Base-by-base conservation (phyloP, 2,113 vertebrate species). In the Prunella himalayana region DNA sequence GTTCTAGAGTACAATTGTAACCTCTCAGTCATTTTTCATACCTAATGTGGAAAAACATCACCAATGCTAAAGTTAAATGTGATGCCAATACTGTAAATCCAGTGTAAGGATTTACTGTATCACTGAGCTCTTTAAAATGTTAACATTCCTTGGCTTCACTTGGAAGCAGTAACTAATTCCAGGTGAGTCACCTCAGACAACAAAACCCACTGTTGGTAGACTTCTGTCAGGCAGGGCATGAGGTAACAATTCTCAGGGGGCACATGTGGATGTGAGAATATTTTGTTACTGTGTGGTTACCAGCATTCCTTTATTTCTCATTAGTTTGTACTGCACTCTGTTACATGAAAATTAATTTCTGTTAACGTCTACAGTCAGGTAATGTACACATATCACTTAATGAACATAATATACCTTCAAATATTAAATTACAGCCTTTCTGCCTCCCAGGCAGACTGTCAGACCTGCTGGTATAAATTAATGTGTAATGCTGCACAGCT, bases 171-270 rank as follows among this genome's bases (percentile, higher is more conserved):
- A 94, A 92, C 37, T 88, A 78, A 84, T 84, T 94, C 91, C 93
- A 94, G 80, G 80, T 94, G 90, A 94, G 84, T 85, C 65, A 53
- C 63, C 54, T 92, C 73, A 76, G 78, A 94, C 76, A 94, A 50
- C 41, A 96, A 90, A 93, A 47, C 56, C 47, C 56, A 28, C 47
- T 81, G 37, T 84, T 92, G 47, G 59, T 69, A 54, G 72, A 61
- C 42, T 72, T 82, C 41, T 82, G 5, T 92, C 66, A 76, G 22
- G 54, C 37, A 85, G 70, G 61, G 37, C 65, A 47, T 31, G 80
- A 94, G 49, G 33, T 87, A 59, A 50, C 80, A 64, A 15, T 94
- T 94, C 86, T 86, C 82, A 47, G 87, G 89, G 59, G 76, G 6
- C 45, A 44, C 2, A 2, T 73, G 59, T 63, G 68, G 56, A 73